Evolutionary conservation across 2,888 invertebrate genomes (phyloP), one percentile per base, ranked within the genome.

Genomic region (Prosapia bicincta): DNA sequence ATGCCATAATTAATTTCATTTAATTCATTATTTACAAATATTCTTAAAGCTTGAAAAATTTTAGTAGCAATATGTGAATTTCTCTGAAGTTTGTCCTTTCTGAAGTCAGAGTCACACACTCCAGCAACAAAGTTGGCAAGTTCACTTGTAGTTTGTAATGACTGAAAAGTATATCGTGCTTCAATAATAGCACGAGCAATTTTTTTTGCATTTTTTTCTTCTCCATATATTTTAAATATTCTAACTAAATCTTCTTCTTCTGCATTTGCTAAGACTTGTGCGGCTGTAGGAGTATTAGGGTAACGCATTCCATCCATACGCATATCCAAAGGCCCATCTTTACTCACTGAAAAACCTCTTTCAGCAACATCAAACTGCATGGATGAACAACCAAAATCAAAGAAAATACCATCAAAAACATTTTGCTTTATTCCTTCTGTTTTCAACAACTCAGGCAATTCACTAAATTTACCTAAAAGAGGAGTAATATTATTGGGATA

Each of bases 21-120:
- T 0, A 98, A 86, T 86, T 98, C 98, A 84, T 98, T 95, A 83
- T 98, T 98, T 0, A 98, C 95, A 85, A 98, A 97, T 82, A 98
- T 98, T 77, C 98, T 88, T 78, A 98, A 84, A 0, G 98, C 98
- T 87, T 97, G 92, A 86, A 98, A 98, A 0, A 95, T 92, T 87
- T 96, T 97, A 0, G 97, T 97, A 0, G 97, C 98, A 77, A 90
- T 89, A 82, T 97, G 96, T 1, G 92, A 86, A 1, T 89, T 90
- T 78, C 95, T 87, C 75, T 92, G 90, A 9, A 97, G 82, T 84
- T 92, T 92, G 83, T 97, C 96, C 24, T 88, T 82, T 69, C 91
- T 85, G 65, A 88, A 87, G 80, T 89, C 86, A 9, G 85, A 87
- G 0, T 88, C 85, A 77, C 88, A 87, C 67, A 91, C 90, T 0